Percentiles rank a stretch among this genome's conserved stretches.
These are phyloP conservation scores for Drosophila hydei DNA, from an alignment of 1,140 invertebrate species.

Conservation along the genomic window DNA sequence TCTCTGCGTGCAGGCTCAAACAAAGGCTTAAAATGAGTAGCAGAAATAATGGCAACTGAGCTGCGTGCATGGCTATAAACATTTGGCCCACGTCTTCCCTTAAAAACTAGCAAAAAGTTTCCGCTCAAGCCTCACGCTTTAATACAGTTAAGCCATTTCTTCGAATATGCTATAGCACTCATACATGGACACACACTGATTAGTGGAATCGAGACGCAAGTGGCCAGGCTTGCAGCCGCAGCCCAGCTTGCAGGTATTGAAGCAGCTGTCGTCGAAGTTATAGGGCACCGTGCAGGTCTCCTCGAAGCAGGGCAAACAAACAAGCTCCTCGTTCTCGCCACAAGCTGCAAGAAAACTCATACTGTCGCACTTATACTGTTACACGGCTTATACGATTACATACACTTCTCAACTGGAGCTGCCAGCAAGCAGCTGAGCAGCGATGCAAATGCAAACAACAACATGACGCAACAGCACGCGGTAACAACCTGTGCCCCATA, in stretches of 20 bases:
- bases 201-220: conserved; percentile 38
- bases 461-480: conserved; percentile 17
- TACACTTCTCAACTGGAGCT: conserved; percentile 27
- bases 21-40: conserved; percentile 23
- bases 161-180: background rate
- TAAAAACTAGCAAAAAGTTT: background rate
- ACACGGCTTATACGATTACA: conserved; percentile 15
- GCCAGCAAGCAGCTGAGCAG: conserved; percentile 11
- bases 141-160: background rate
- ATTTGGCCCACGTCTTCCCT: background rate
- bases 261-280: background rate
- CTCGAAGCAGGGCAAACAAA: conserved; percentile 45
- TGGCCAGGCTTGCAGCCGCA: conserved; percentile 55
- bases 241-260: conserved; percentile 27
- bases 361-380: background rate
- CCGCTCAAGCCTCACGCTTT: conserved; percentile 6
- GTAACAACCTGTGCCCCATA: conserved; percentile 5
- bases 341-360: conserved; percentile 40
- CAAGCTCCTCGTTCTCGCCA: conserved; percentile 46
- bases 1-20: background rate
- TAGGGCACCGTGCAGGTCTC: conserved; percentile 37
- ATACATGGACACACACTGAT: conserved; percentile 29
- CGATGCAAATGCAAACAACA: conserved; percentile 35
- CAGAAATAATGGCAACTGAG: background rate
- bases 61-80: conserved; percentile 15